Evolutionary conservation across 53 echinoderm and acorn worm species (phyloP).

Genomic region (Mesocentrotus franciscanus): DNA sequence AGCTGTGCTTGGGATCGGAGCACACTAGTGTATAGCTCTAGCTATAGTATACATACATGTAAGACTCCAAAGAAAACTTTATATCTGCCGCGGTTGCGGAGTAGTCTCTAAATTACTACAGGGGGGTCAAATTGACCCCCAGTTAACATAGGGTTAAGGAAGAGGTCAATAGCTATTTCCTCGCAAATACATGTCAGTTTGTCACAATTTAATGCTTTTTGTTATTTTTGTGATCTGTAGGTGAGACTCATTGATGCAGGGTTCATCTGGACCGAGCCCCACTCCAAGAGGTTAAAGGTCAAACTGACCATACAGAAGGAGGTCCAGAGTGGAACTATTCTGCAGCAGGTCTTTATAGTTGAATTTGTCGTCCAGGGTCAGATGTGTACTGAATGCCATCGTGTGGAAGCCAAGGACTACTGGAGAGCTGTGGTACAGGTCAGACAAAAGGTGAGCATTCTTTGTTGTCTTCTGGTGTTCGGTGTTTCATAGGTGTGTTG

Average conservation of each 20-base stretch:
- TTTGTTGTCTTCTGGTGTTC: background rate
- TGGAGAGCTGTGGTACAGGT: conserved; percentile 97
- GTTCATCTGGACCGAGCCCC: conserved; percentile 97
- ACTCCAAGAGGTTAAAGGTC: conserved; percentile 94
- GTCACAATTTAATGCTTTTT: background rate
- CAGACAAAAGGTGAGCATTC: conserved; percentile 83
- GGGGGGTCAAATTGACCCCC: no score
- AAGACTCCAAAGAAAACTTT: no score
- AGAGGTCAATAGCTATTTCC: no score
- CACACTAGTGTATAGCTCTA: no score
- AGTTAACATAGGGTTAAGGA: no score
- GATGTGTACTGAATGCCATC: conserved; percentile 96
- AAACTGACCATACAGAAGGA: conserved; percentile 96
- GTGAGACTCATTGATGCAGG: conserved; percentile 89
- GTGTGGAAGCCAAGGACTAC: conserved; percentile 97
- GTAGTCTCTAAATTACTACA: no score
- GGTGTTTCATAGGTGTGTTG: background rate
- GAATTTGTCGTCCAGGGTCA: conserved; percentile 92
- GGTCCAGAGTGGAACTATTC: conserved; percentile 90
- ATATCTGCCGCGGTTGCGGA: no score
- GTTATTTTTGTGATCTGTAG: conserved; percentile 45
- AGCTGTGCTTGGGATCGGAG: no score
- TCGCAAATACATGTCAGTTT: no score
- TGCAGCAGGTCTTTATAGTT: conserved; percentile 94
- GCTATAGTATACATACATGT: no score